These are phyloP conservation scores for Pemphigus obesinymphae DNA, from an alignment of 1,140 invertebrate genomes.

Conservation along the genomic window DNA sequence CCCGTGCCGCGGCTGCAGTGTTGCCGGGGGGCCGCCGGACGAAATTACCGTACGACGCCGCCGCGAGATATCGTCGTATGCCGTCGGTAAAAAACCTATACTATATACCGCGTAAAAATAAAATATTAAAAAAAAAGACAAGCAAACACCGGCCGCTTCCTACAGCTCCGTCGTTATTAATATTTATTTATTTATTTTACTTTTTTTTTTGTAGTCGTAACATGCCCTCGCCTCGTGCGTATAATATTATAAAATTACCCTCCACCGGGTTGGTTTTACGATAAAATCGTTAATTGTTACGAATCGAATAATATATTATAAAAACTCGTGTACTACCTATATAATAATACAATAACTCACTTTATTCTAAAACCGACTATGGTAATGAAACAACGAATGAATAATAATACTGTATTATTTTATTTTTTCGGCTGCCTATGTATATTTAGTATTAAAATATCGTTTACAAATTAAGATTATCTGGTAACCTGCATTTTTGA, in stretches of 20 bases:
- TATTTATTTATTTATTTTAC: background rate
- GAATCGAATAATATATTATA: background rate
- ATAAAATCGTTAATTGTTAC: constrained; percentile 17
- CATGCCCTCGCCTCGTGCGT: background rate
- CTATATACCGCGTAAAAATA: background rate
- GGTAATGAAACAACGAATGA: too few species aligned
- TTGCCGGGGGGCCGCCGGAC: background rate
- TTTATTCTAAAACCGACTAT: too few species aligned
- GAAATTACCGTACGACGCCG: background rate
- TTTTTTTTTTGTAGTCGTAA: background rate
- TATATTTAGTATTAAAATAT: too few species aligned
- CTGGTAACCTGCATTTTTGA: too few species aligned
- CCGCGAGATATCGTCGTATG: too few species aligned
- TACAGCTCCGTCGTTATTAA: background rate
- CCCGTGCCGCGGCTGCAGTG: background rate
- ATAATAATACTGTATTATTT: too few species aligned
- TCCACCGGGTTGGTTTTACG: constrained; percentile 22
- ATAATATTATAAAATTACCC: background rate
- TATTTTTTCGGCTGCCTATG: too few species aligned
- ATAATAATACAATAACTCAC: background rate
- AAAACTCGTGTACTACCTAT: background rate
- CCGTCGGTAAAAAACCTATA: background rate
- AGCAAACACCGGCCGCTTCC: background rate
- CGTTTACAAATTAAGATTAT: too few species aligned
- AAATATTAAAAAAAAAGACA: background rate